phyloP scores from a whole-genome alignment of 2,888 invertebrate species.

The Hermaeophaga mercurialis region DNA sequence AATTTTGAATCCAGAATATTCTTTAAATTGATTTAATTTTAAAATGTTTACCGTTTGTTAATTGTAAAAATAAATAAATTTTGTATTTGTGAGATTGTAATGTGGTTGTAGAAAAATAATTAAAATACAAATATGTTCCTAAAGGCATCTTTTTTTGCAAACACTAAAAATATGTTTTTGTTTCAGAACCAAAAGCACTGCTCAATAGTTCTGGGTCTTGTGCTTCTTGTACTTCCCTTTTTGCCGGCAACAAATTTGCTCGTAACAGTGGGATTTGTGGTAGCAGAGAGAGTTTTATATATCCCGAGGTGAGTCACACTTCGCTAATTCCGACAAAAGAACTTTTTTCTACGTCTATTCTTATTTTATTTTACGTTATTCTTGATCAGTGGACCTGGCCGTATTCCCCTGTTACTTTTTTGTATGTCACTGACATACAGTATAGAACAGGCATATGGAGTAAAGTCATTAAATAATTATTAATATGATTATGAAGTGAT shows the following conservation, averaged over 20 bases:
- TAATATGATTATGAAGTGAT: too few relatives aligned
- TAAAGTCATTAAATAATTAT: too few relatives aligned
- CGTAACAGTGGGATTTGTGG: slow-evolving; percentile 81
- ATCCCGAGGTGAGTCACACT: slow-evolving; percentile 73
- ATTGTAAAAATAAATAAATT: too few relatives aligned
- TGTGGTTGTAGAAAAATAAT: too few relatives aligned
- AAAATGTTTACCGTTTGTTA: too few relatives aligned
- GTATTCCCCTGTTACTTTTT: background rate
- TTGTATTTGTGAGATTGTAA: too few relatives aligned
- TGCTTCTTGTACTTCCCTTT: slow-evolving; percentile 80
- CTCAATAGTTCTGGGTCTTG: slow-evolving; percentile 70
- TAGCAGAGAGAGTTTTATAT: slow-evolving; percentile 87
- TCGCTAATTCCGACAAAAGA: background rate
- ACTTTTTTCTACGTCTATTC: background rate
- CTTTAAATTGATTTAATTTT: too few relatives aligned
- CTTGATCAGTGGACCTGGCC: background rate
- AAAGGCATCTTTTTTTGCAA: too few relatives aligned
- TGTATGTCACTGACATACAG: too few relatives aligned
- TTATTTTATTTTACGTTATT: background rate
- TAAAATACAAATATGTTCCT: too few relatives aligned
- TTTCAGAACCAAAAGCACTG: slow-evolving; percentile 69
- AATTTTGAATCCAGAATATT: too few relatives aligned
- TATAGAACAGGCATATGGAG: too few relatives aligned
- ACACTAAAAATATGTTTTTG: background rate
- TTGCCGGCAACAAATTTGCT: slow-evolving; percentile 84